phyloP scores from a whole-genome alignment of 2,888 invertebrate genomes.

The Arge pagana region DNA sequence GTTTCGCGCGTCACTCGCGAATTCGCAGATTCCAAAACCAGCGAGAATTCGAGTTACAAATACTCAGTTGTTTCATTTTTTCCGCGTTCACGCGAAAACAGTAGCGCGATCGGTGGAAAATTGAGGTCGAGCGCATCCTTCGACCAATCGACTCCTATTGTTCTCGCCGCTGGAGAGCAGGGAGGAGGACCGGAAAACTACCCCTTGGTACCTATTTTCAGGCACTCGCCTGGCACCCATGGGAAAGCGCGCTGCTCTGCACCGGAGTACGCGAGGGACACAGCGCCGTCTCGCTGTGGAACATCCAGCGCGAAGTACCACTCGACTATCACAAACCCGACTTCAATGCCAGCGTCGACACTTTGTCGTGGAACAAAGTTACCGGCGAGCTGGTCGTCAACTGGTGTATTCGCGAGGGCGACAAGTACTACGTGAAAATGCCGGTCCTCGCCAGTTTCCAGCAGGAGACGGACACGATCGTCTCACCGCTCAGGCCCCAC shows the following conservation, averaged over 20 bases:
- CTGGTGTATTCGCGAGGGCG: conserved; percentile 39
- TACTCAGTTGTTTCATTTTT: background rate
- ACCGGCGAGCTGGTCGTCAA: conserved; percentile 49
- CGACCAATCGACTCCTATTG: too few relatives aligned
- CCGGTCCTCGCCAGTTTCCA: conserved; percentile 42
- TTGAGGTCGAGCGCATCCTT: too few relatives aligned
- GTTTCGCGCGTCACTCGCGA: too few relatives aligned
- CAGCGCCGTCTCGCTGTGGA: conserved; percentile 44
- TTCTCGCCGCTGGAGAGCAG: too few relatives aligned
- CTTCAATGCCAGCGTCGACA: conserved; percentile 37
- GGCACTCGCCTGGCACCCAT: conserved; percentile 50
- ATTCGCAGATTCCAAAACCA: background rate
- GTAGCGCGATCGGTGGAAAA: background rate
- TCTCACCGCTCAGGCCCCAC: conserved; percentile 32
- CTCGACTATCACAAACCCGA: conserved; percentile 34
- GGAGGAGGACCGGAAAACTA: too few relatives aligned
- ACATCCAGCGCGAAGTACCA: conserved; percentile 36
- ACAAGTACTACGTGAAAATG: conserved; percentile 31
- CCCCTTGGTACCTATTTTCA: conserved; percentile 30
- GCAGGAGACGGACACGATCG: conserved; percentile 39
- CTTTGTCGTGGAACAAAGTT: conserved; percentile 44
- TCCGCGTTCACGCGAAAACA: background rate
- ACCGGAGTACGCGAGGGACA: conserved; percentile 42
- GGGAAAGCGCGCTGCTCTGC: conserved; percentile 40
- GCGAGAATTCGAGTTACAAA: too few relatives aligned